These are phyloP conservation scores for Ptychoptera contaminata DNA, from an alignment of 2,888 invertebrate species.

Conservation along the genomic window DNA sequence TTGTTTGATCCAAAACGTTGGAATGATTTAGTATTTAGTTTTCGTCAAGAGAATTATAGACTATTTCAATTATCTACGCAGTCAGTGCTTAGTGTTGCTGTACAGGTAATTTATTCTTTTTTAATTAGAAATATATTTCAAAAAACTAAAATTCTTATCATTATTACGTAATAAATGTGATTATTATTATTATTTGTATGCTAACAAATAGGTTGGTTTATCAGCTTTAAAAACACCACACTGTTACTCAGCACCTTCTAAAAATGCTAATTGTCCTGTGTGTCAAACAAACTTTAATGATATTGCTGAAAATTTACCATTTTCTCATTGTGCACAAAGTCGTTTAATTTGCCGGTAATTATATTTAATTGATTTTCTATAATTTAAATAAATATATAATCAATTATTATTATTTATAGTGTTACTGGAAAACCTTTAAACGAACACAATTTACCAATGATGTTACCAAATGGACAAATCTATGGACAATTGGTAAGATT, in stretches of 20 bases:
- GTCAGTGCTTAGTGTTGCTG: slow-evolving; percentile 79
- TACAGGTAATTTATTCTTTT: slow-evolving; percentile 39
- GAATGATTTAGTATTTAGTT: slow-evolving; percentile 73
- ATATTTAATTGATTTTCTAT: neutral
- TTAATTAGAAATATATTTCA: too few relatives aligned
- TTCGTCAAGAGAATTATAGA: slow-evolving; percentile 85
- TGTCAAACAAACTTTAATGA: slow-evolving; percentile 77
- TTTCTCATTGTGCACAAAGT: slow-evolving; percentile 93
- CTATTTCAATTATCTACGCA: slow-evolving; percentile 85
- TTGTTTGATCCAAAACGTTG: slow-evolving; percentile 56
- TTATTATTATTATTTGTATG: neutral
- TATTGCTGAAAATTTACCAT: slow-evolving; percentile 75
- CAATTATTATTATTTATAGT: slow-evolving; percentile 19
- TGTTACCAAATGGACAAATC: slow-evolving; percentile 96
- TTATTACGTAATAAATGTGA: too few relatives aligned
- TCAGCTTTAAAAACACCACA: slow-evolving; percentile 91
- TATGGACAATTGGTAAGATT: slow-evolving; percentile 77
- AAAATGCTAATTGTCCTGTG: slow-evolving; percentile 81
- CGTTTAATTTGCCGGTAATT: slow-evolving; percentile 65
- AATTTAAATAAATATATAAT: neutral
- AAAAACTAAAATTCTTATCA: too few relatives aligned
- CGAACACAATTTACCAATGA: slow-evolving; percentile 96
- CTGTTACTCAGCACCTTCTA: slow-evolving; percentile 53
- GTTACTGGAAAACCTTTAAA: slow-evolving; percentile 84
- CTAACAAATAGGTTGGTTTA: slow-evolving; percentile 51